Base-by-base conservation (phyloP, 2,888 invertebrate genomes). In the Rhopalosiphum nymphaeae region DNA sequence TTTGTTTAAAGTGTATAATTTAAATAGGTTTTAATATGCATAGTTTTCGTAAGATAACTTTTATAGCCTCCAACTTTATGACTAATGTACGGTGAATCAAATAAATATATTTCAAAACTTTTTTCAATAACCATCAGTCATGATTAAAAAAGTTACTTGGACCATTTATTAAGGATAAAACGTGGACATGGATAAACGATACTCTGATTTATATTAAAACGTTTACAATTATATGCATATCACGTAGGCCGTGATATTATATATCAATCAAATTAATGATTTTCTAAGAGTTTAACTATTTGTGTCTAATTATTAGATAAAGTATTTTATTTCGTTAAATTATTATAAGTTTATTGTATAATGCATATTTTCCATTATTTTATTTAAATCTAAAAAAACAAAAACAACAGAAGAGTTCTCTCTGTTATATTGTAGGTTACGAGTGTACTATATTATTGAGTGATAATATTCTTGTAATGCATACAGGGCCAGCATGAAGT, bases 51-150 rank as follows among this genome's bases (percentile, higher is more conserved):
- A 78, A 36, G 78, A 78, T 78, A 78, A 78, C 36, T 78, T 78
- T 36, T 42, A 78, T 78, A 21, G 78, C 21, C 36, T 2, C 36
- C 78, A 78, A 78, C 78, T 78, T 78, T 78, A 36, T 78, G 78
- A 78, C 78, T 78, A 42, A 78, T 78, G 78, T 3, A 36, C 21
- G 78, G 78, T 36, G 36, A 78, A 78, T 78, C 36, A 36, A 78
- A 78, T 78, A 78, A 78, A 42, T 36, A 78, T 36, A 78, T 78
- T 78, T 78, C 36, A 78, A 78, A 78, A 78, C 78, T 78, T 78
- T 78, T 78, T 78, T 78, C 36, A 78, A 78, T 78, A 78, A 21
- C 78, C 36, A 78, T 78, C 78, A 78, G 78, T 78, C 78, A 78
- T 36, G 78, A 36, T 78, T 78, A 78, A 36, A 78, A 78, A 78